These are phyloP conservation scores for Phenganax subtilis DNA, from an alignment of 92 coral and sea anemone genomes.

Conservation along the genomic window DNA sequence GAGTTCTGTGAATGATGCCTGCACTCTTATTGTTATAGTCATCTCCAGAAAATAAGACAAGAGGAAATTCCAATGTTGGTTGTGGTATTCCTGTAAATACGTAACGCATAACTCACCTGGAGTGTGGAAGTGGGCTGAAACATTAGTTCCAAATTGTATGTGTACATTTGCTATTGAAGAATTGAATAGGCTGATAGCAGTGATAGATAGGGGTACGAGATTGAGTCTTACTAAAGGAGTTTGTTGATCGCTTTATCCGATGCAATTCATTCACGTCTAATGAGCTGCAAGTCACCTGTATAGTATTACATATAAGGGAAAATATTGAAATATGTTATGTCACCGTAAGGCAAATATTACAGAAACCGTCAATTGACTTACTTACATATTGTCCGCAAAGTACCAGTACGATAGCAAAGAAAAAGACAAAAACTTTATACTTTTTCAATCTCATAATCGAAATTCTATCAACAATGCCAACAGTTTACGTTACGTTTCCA, in stretches of 20 bases:
- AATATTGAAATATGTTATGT: neutral
- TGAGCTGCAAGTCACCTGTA: neutral
- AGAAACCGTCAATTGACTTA: neutral
- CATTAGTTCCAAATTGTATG: too few relatives aligned
- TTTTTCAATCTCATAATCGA: neutral
- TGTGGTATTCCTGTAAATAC: slow-evolving; percentile 56
- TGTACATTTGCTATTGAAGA: too few relatives aligned
- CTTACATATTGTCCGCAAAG: slow-evolving; percentile 14
- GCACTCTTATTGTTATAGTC: slow-evolving; percentile 63
- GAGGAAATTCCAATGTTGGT: slow-evolving; percentile 84
- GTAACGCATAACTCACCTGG: neutral
- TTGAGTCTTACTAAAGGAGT: slow-evolving; percentile 8
- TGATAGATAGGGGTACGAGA: too few relatives aligned
- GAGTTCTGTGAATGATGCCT: slow-evolving; percentile 56
- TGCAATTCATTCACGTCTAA: neutral
- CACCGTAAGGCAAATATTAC: too few relatives aligned
- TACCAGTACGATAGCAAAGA: neutral
- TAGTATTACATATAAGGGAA: neutral
- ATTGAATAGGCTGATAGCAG: too few relatives aligned
- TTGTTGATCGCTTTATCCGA: slow-evolving; percentile 27
- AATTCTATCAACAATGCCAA: neutral
- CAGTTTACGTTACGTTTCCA: neutral
- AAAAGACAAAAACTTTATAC: neutral
- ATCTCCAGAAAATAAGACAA: slow-evolving; percentile 68
- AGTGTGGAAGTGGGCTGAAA: too few relatives aligned